Evolutionary conservation across 1,140 invertebrate genomes (phyloP).

Genomic region (Rhagoletis zephyria): DNA sequence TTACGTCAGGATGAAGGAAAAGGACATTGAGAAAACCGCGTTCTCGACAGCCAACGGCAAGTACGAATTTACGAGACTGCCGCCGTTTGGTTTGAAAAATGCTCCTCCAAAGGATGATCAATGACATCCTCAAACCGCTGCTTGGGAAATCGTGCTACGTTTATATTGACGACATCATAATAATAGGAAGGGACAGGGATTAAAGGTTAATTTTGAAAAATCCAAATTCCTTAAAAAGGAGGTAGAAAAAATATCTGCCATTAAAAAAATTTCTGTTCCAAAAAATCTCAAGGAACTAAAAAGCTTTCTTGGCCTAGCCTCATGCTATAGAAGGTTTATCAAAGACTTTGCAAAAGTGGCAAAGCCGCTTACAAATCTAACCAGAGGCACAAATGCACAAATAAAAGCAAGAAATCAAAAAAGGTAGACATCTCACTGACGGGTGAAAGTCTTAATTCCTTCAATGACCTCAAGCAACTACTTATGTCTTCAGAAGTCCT

Average conservation of each 20-base stretch:
- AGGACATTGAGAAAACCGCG: constrained; percentile 67
- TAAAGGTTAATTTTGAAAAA: constrained; percentile 52
- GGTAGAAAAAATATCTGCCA: constrained; percentile 28
- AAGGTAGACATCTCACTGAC: constrained; percentile 3
- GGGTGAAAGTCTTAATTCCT: constrained; percentile 61
- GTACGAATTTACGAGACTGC: constrained; percentile 68
- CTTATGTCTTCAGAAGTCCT: constrained; percentile 70
- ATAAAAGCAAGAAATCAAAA: constrained; percentile 53
- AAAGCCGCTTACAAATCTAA: constrained; percentile 50
- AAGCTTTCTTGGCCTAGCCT: constrained; percentile 33
- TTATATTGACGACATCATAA: constrained; percentile 65
- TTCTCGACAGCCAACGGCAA: constrained; percentile 70
- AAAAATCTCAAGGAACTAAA: constrained; percentile 50
- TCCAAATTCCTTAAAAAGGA: constrained; percentile 29
- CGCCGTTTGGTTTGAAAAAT: constrained; percentile 70
- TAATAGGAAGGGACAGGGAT: constrained; percentile 43
- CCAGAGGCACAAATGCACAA: constrained; percentile 38
- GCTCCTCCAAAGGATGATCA: constrained; percentile 72
- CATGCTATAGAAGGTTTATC: constrained; percentile 51
- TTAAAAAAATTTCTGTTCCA: constrained; percentile 29
- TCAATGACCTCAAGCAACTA: constrained; percentile 70
- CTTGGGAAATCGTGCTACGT: constrained; percentile 63
- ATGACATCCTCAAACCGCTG: constrained; percentile 66
- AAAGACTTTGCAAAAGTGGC: constrained; percentile 35
- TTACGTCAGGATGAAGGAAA: constrained; percentile 64